Evolutionary conservation across 1,140 invertebrate genomes (phyloP), one percentile per base, ranked within the genome.

Genomic region (Sycobia sp.): DNA sequence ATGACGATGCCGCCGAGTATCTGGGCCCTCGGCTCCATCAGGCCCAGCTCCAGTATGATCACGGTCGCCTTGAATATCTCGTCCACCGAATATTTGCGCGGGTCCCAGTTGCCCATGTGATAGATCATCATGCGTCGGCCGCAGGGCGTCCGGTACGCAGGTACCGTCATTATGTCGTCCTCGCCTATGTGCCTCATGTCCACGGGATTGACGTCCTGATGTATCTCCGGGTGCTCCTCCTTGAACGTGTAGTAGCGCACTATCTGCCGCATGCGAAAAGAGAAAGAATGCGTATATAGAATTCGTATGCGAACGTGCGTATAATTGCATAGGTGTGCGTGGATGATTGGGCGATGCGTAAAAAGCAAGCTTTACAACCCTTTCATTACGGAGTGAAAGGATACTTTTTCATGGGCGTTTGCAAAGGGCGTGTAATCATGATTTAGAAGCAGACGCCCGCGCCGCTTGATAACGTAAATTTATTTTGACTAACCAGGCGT

Each of bases 161-260:
- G 88, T 1, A 91, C 90, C 1, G 86, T 84, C 39, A 92, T 79
- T 3, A 92, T 83, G 60, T 90, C 83, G 22, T 87, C 84, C 8
- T 90, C 88, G 0, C 89, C 90, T n/a, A 92, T 84, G 51, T 83
- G 80, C 23, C 81, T 81, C 65, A 93, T 78, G 54, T 89, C 82
- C 34, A 86, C 51, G 0, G 90, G 87, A 62, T 87, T 86, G 0
- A 92, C 84, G 60, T 88, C 84, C 47, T 87, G 83, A 64, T 89
- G 88, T 49, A 88, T 84, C 36, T 87, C 81, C 22, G 88, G 86
- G 74, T 92, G 89, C 8, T 89, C 85, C 72, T 90, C 87, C 69
- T 88, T 89, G 71, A 92, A 92, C 44, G 84, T 83, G 68, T 86
- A 89, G 71, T 92, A 93, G 68, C 89, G 90, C 32, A 87, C 87